Evolutionary conservation across 2,797 vertebrate species (phyloP), one percentile per base, ranked within the genome.

Genomic region (Phylloscopus collybita): DNA sequence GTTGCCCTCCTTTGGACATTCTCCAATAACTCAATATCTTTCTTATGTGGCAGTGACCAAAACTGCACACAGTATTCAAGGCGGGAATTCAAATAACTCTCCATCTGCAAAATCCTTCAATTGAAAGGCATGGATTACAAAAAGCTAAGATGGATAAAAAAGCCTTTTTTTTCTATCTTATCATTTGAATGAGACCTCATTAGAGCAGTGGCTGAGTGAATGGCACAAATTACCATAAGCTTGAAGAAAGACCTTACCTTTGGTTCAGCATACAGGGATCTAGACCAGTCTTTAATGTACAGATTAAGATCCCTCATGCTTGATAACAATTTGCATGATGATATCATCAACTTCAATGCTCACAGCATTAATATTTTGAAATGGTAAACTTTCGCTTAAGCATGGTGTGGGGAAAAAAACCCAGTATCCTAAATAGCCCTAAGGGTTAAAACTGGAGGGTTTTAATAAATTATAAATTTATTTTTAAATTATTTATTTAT

Each of bases 171-270:
- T 76, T 25, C 42, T 47, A 8, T 84, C 60, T 79, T 49, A 53
- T 44, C 44, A 56, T 80, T 86, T 88, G 61, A 88, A 91, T 62
- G 36, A 90, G 47, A 71, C 29, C 44, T 53, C 32, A 49, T 80
- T 81, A 81, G 32, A 78, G 57, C 42, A 86, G 45, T 29, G 70
- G 27, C 69, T 80, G 61, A 64, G 26, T 16, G 32, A 90, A 91
- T 1, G 1, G 49, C 57, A 83, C 57, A 57, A 71, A 90, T 79
- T 84, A 61, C 30, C 53, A 61, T 53, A 94, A 88, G 34, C 80
- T 61, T 92, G 57, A 88, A 88, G n/a, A 62, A 86, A 59, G 25
- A 88, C 5, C 34, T 94, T 80, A 15, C n/a, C 45, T 95, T 87
- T 73, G 53, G 34, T 83, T 90, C 61, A 88, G 50, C 26, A 53